phyloP scores from a whole-genome alignment of 2,888 invertebrate genomes.

The Caenorhabditis uteleia region DNA sequence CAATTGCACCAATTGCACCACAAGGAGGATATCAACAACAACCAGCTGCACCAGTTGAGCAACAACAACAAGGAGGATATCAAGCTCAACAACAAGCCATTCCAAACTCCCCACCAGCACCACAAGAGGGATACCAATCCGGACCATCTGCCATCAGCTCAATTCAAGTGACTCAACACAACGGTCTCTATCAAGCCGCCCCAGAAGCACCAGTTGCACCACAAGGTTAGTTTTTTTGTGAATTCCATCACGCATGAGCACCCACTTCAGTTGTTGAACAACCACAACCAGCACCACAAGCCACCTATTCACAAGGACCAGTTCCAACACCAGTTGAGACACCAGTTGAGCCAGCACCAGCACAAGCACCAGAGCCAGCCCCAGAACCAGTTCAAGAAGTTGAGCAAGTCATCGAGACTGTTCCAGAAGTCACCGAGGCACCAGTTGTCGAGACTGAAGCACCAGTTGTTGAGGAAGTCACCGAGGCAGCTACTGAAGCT shows the following conservation, averaged over 20 bases:
- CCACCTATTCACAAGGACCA: slow-evolving; percentile 34
- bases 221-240: slow-evolving; percentile 14
- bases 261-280: slow-evolving; percentile 36
- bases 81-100: slow-evolving; percentile 2
- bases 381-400: slow-evolving; percentile 17
- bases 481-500: slow-evolving; percentile 12
- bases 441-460: slow-evolving; percentile 7
- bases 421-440: slow-evolving; percentile 13
- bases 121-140: slow-evolving; percentile 35
- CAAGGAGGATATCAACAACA: too few relatives aligned
- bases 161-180: slow-evolving; percentile 27
- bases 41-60: slow-evolving; percentile 3
- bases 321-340: slow-evolving; percentile 28
- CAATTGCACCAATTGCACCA: slow-evolving; percentile 6
- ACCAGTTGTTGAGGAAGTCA: slow-evolving; percentile 9
- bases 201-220: slow-evolving; percentile 18
- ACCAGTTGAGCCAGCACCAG: slow-evolving; percentile 9
- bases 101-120: too few relatives aligned
- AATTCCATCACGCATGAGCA: slow-evolving; percentile 6
- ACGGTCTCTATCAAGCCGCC: slow-evolving; percentile 14
- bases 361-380: slow-evolving; percentile 2
- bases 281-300: slow-evolving; percentile 14
- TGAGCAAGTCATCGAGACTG: slow-evolving; percentile 12
- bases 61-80: slow-evolving; percentile 1
- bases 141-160: slow-evolving; percentile 39